These are phyloP conservation scores for Amazonetta brasiliensis DNA, from an alignment of 2,797 vertebrate species.

Conservation along the genomic window DNA sequence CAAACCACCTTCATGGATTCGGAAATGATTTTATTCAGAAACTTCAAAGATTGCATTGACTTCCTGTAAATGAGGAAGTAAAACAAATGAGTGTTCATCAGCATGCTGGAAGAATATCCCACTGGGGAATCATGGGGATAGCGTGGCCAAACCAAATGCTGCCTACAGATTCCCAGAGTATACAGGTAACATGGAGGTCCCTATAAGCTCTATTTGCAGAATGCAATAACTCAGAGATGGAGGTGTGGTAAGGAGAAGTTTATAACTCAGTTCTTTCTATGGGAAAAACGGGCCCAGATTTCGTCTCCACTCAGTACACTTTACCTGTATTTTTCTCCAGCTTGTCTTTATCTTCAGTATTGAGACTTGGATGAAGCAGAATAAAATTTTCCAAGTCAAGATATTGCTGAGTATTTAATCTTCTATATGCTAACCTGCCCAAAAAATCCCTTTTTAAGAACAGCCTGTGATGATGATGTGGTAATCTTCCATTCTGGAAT, in stretches of 20 bases:
- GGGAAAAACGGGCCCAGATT: accelerated
- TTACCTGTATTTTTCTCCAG: neutral
- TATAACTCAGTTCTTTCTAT: neutral
- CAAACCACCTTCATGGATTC: neutral
- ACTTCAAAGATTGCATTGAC: neutral
- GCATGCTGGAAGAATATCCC: neutral
- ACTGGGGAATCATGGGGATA: neutral
- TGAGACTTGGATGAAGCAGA: neutral
- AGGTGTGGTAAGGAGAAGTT: neutral
- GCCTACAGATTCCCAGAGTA: neutral
- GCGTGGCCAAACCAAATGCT: neutral
- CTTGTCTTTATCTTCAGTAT: neutral
- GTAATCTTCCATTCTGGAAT: neutral
- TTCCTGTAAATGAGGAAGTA: neutral
- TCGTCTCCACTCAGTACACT: neutral
- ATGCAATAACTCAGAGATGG: neutral
- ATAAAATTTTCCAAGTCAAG: neutral
- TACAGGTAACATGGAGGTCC: neutral
- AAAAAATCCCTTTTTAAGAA: neutral
- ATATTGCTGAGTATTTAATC: neutral
- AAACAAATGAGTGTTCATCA: neutral
- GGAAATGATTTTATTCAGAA: neutral
- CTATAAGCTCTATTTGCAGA: neutral
- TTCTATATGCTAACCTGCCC: neutral
- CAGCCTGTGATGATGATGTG: neutral